Evolutionary conservation across 2,797 vertebrate genomes (phyloP).

Genomic region (Pangasius krempfi): DNA sequence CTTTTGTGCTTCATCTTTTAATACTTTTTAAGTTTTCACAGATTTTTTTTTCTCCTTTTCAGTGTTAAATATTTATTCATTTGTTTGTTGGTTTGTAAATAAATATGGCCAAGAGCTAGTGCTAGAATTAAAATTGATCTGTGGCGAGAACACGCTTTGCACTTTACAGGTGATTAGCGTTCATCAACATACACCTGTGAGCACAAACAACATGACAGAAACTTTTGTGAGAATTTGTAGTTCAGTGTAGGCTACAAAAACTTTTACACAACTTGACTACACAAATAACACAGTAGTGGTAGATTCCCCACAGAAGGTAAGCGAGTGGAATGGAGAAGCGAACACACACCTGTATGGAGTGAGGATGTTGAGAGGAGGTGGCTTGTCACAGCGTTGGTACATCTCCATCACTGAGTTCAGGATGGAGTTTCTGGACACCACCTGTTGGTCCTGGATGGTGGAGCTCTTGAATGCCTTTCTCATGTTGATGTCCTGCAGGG

Average conservation of each 20-base stretch:
- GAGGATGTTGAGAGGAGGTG: slow-evolving; percentile 59
- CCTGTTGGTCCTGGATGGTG: slow-evolving; percentile 80
- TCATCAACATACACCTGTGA: neutral
- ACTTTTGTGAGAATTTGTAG: neutral
- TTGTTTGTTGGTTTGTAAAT: neutral
- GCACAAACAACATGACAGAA: neutral
- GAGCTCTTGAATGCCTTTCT: slow-evolving; percentile 83
- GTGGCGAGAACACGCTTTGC: neutral
- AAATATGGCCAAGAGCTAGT: neutral
- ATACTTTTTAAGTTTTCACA: neutral
- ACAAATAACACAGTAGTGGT: neutral
- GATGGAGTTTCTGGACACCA: slow-evolving; percentile 76
- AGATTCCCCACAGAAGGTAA: neutral
- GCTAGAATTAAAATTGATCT: neutral
- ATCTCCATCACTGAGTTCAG: slow-evolving; percentile 77
- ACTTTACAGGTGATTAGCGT: neutral
- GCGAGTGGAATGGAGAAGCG: neutral
- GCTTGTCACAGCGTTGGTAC: slow-evolving; percentile 79
- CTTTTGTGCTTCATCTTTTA: neutral
- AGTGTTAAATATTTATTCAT: neutral
- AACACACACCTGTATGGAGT: slow-evolving; percentile 52
- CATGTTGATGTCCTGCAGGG: slow-evolving; percentile 83
- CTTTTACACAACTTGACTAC: neutral
- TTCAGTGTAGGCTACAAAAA: neutral
- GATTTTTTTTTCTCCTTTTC: neutral